Evolutionary conservation across 2,888 invertebrate species (phyloP), one percentile per base, ranked within the genome.

Genomic region (Eudemis profundana): DNA sequence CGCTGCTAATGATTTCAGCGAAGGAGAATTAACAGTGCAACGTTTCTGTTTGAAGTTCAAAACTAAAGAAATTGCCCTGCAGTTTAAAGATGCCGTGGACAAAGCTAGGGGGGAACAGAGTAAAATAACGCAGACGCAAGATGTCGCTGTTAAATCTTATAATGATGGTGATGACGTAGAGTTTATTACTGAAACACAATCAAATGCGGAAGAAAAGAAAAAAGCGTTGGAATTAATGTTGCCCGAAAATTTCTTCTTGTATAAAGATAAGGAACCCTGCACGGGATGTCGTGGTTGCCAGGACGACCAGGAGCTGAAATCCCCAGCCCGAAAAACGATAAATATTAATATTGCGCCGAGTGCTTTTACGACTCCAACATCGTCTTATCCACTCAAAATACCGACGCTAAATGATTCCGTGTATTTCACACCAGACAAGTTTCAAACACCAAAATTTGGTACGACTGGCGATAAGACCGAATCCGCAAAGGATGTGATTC

Each of bases 41-140:
- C 94, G 95, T 67, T 96, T 98, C 75, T 96, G 97, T 38, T 84
- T 98, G 49, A 93, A 97, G 68, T 98, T 98, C 81, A 97, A 97
- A 81, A 96, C 93, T 21, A 89, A 94, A 14, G 96, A 97, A 50
- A 93, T 96, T 36, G 97, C 97, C 0, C 77, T 90, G 29, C 93
- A 94, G 19, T 98, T 98, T 81, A 95, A 95, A 81, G 87, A 89
- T 36, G 94, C 95, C 0, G 89, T 98, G 33, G 94, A 95, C 47
- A 89, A 93, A 61, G 95, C 96, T 0, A 83, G 93, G 72, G 82
- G 80, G 23, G 79, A 73, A n/a, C 78, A 73, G 68, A 64, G 66
- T 12, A 15, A 61, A n/a, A 51, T 60, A 40, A 51, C 66, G 19
- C 47, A 61, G 33, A 68, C 66, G 36, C 70, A 72, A 36, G 64